phyloP scores from a whole-genome alignment of 2,113 vertebrate genomes.

The Hystrix cristata region DNA sequence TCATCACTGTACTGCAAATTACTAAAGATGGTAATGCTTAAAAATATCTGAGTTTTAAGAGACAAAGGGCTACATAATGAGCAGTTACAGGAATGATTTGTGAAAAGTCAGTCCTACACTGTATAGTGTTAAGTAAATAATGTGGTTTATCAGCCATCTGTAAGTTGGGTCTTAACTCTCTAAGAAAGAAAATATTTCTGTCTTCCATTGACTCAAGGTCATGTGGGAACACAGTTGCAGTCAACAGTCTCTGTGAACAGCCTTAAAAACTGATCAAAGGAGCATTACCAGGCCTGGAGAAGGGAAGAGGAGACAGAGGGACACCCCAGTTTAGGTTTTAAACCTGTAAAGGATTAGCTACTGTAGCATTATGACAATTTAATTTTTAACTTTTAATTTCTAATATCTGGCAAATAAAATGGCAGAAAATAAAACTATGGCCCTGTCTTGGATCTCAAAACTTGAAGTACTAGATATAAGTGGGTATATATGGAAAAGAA shows the following conservation, averaged over 20 bases:
- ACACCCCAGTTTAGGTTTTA: background rate
- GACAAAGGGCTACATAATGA: background rate
- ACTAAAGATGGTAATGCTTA: constrained; percentile 50
- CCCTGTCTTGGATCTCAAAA: background rate
- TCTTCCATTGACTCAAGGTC: background rate
- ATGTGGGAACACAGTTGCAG: background rate
- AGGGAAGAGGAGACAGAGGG: background rate
- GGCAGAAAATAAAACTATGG: background rate
- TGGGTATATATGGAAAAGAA: background rate
- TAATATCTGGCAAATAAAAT: background rate
- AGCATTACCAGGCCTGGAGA: background rate
- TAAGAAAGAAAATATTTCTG: background rate
- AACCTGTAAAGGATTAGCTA: background rate
- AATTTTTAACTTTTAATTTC: background rate
- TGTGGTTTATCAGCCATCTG: background rate
- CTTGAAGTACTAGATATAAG: background rate
- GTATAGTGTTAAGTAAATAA: background rate
- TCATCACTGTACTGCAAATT: background rate
- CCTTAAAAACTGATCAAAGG: background rate
- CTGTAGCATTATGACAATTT: background rate
- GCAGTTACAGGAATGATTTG: background rate
- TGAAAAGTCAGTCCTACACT: background rate
- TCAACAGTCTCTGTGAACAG: background rate
- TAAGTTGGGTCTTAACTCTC: constrained; percentile 4
- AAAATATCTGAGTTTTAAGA: constrained; percentile 45